Evolutionary conservation across 1,140 invertebrate genomes (phyloP), one percentile per base, ranked within the genome.

Genomic region (Heliconius congener): DNA sequence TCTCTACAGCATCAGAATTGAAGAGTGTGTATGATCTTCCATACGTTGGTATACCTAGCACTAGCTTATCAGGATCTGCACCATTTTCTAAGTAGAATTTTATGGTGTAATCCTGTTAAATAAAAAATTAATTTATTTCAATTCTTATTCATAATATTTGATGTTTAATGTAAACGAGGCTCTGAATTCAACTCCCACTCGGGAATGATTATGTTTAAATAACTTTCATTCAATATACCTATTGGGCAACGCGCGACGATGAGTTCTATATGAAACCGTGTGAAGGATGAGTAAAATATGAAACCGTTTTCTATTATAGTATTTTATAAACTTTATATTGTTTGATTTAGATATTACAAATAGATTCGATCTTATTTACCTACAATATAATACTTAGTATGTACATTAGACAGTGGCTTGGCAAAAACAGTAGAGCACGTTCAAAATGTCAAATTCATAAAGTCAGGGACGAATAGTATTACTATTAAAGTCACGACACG

Each of bases 1-100:
- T 95, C 76, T 97, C 96, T 30, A 90, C 86, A 19, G 93, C 93
- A 73, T 94, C 92, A 16, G 96, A 95, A 92, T 99, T 98, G 84
- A 97, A 97, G 34, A 99, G 93, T 0, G 98, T 98, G 89, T 97
- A 99, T 0, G 98, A 98, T 37, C 98, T 95, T 19, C 98, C 98
- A 88, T 99, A 99, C 2, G 98, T 99, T 1, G 99, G 98, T 66
- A 99, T 98, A 72, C 98, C 99, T 6, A 99, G 91, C 2, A 99
- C 97, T 37, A 99, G 90, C 95, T 99, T 99, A 50, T 97, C 95
- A 0, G 96, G 90, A 82, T 97, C 96, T 0, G 98, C 98, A 13
- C 98, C 98, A 86, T 96, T 95, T 87, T 98, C 96, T 52, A 98
- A 86, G 84, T 99, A 98, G 91, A 98, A 97, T 86, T 98, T 97